Conservation (phyloP, 2,888 invertebrate species). For the Isoperla grammatica region DNA sequence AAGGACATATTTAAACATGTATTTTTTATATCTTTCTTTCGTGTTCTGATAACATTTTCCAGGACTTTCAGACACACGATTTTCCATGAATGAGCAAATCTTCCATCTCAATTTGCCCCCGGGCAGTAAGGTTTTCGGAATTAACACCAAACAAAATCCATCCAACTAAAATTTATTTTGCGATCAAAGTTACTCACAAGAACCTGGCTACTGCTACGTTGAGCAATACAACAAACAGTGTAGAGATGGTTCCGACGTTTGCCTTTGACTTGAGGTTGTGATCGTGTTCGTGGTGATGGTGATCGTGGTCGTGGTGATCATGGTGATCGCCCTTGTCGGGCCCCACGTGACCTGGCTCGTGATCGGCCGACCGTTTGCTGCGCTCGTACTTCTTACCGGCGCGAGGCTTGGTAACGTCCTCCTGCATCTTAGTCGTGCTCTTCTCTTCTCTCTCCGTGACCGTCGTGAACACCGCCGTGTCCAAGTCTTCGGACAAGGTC, state of each 20-base stretch:
- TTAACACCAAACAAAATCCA: too few relatives aligned
- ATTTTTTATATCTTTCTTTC: too few relatives aligned
- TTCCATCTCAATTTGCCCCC: too few relatives aligned
- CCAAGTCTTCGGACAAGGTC: background rate
- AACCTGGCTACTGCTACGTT: conserved; percentile 1
- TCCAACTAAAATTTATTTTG: too few relatives aligned
- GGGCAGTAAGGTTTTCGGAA: too few relatives aligned
- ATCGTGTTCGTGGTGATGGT: background rate
- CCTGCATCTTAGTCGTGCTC: background rate
- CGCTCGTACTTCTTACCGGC: background rate
- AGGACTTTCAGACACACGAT: too few relatives aligned
- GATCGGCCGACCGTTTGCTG: conserved; percentile 31
- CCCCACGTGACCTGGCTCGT: conserved; percentile 34
- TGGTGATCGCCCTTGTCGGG: conserved; percentile 28
- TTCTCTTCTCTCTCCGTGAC: too few relatives aligned
- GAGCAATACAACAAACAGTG: background rate
- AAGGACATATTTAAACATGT: too few relatives aligned
- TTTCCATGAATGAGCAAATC: too few relatives aligned
- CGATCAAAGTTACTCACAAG: background rate
- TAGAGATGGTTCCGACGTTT: background rate
- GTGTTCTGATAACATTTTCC: too few relatives aligned
- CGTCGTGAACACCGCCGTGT: background rate
- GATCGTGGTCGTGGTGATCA: conserved; percentile 12
- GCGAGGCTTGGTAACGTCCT: background rate
- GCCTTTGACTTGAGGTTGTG: background rate